Evolutionary conservation across 2,797 vertebrate genomes (phyloP).

Genomic region (Lagocephalus sceleratus): DNA sequence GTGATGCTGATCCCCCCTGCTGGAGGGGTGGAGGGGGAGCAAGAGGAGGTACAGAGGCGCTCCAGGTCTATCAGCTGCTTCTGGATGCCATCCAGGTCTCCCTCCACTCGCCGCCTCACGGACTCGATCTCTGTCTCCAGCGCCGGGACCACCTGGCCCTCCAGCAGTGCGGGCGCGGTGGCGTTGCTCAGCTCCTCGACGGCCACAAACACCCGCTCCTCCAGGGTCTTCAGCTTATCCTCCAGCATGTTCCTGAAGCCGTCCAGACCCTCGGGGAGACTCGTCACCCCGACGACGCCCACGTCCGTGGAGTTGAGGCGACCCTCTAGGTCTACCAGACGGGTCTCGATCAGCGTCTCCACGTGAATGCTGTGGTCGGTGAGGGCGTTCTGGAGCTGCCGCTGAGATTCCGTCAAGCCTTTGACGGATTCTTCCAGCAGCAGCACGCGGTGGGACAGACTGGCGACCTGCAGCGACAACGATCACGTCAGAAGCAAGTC

Average conservation of each 20-base stretch:
- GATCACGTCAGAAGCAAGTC: not conserved
- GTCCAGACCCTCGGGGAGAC: conserved; percentile 72
- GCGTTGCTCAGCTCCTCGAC: conserved; percentile 83
- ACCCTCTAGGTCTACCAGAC: conserved; percentile 82
- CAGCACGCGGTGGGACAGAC: conserved; percentile 82
- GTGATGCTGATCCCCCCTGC: conserved; percentile 64
- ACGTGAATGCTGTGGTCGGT: conserved; percentile 77
- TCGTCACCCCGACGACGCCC: conserved; percentile 52
- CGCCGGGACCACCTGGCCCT: conserved; percentile 81
- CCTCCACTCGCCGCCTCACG: conserved; percentile 74
- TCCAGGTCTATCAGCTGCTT: conserved; percentile 84
- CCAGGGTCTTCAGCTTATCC: conserved; percentile 87
- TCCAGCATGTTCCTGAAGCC: conserved; percentile 84
- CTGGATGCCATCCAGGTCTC: conserved; percentile 82
- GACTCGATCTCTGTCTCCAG: conserved; percentile 85
- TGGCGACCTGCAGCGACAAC: conserved; percentile 63
- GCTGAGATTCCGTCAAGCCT: conserved; percentile 84
- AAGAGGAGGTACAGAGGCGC: conserved; percentile 85
- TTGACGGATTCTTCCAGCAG: conserved; percentile 87
- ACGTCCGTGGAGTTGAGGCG: conserved; percentile 81
- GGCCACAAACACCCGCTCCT: conserved; percentile 84
- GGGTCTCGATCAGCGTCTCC: conserved; percentile 79
- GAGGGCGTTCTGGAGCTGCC: conserved; percentile 72
- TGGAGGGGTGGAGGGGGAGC: conserved; percentile 71
- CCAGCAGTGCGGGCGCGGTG: conserved; percentile 74